Evolutionary conservation across 2,888 invertebrate genomes (phyloP), one percentile per base, ranked within the genome.

Genomic region (Cataglyphis altisquamis): DNA sequence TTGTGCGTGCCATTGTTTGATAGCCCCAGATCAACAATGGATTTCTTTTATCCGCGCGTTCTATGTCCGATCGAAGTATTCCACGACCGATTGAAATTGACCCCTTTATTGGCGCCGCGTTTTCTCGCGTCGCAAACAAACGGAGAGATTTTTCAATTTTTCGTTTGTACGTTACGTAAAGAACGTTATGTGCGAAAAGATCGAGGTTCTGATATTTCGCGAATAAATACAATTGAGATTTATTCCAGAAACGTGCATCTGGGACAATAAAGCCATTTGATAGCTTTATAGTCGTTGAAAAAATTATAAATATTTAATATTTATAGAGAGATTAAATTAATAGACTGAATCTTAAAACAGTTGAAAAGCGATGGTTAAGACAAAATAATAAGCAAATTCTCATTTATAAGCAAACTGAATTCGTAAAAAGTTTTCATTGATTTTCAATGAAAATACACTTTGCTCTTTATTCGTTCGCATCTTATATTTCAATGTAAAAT

Each of bases 1-100:
- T 90, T 90, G 89, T 90, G 41, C 36, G 63, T 45, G 32, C 67
- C 70, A 86, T 90, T 90, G 90, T 91, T 86, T 89, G 90, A 89
- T 82, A 86, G 86, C 87, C 90, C 83, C 73, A 63, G 74, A 74
- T 82, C 89, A 72, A 91, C 90, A 91, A 90, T 87, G 78, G 84
- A 84, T 82, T 84, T 62, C 55, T 73, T 91, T 87, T 84, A 81
- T 60, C 66, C 68, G 64, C 64, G 29, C 66, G 84, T 72, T 57
- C 72, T 70, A 75, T 68, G 55, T 70, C 73, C 52, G 41, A 72
- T 70, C 78, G 60, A 73, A 60, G 21, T 80, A 45, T 80, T 74
- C 36, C 55, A 52, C 72, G 73, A 57, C n/a, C 74, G 78, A 74
- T 78, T 78, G 78, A 80, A 60, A 80, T 74, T 80, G 78, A 80